phyloP scores from a whole-genome alignment of 2,888 invertebrate species.

The Cantharis rufa region DNA sequence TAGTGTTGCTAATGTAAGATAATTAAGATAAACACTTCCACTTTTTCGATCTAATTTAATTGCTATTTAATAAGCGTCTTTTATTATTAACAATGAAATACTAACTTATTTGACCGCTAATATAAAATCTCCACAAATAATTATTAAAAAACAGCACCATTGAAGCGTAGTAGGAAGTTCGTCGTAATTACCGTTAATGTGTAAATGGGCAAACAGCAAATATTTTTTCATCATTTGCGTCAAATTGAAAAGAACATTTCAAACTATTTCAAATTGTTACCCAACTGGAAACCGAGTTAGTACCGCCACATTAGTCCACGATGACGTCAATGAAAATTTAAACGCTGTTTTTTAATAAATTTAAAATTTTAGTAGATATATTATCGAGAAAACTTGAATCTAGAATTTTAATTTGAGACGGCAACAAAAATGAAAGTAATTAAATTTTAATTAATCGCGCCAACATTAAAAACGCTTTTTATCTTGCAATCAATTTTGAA shows the following conservation, averaged over 20 bases:
- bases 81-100: not conserved
- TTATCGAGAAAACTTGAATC: not conserved
- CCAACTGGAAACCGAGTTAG: not conserved
- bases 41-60: not conserved
- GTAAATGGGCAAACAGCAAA: not conserved
- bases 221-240: not conserved
- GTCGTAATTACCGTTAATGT: not conserved
- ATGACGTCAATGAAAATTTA: not conserved
- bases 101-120: not conserved
- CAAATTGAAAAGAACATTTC: not conserved
- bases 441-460: not conserved
- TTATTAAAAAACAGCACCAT: not conserved
- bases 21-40: not conserved
- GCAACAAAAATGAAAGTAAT: not conserved
- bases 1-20: not conserved
- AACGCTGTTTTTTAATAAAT: not conserved
- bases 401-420: not conserved
- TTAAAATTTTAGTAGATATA: not conserved
- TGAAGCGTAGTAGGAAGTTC: not conserved
- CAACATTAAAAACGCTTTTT: not conserved
- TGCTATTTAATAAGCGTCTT: not conserved
- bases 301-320: not conserved
- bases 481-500: not conserved
- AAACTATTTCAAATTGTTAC: not conserved
- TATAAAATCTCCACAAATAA: not conserved